phyloP scores from a whole-genome alignment of 2,113 vertebrate species.

The Clarias batrachus region DNA sequence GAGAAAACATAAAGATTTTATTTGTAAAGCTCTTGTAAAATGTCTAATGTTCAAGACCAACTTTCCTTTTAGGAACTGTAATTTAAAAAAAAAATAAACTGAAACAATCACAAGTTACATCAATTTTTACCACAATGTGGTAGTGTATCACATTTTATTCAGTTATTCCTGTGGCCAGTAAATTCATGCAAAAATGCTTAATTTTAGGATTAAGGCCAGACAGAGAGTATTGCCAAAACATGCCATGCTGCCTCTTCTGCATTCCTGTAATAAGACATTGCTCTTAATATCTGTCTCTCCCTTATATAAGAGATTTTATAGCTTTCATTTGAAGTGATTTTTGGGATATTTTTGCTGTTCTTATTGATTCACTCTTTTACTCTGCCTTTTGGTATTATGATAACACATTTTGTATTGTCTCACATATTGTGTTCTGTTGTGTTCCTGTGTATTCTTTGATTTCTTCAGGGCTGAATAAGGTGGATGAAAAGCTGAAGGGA shows the following conservation, averaged over 20 bases:
- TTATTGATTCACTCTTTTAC: not conserved
- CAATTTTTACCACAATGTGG: not conserved
- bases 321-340: not conserved
- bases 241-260: not conserved
- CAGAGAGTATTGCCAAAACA: not conserved
- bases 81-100: not conserved
- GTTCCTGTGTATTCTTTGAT: conserved; percentile 33
- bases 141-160: not conserved
- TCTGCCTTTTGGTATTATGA: not conserved
- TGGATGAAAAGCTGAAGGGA: conserved; percentile 90
- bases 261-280: not conserved
- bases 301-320: not conserved
- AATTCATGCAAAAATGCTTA: not conserved
- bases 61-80: not conserved
- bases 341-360: not conserved
- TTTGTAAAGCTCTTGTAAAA: not conserved
- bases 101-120: not conserved
- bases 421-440: not conserved
- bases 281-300: not conserved
- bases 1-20: not conserved
- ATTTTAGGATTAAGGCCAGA: too few species aligned
- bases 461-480: conserved; percentile 85
- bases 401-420: not conserved
- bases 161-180: not conserved
- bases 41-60: too few species aligned